Evolutionary conservation across 2,888 invertebrate genomes (phyloP), one percentile per base, ranked within the genome.

Genomic region (Drosophila fulvimacula): DNA sequence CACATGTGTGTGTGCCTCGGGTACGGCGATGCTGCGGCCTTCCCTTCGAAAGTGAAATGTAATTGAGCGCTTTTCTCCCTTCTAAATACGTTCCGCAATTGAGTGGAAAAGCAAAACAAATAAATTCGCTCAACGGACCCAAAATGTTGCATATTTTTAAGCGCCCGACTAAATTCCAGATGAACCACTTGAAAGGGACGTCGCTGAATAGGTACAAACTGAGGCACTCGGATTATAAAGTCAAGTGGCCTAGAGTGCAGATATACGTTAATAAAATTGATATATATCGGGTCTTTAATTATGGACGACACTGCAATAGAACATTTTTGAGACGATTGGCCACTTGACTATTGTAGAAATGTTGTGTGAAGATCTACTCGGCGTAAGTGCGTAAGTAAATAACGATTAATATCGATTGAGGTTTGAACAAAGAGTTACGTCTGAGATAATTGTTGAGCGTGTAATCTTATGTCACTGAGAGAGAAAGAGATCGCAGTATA

Each of bases 21-120:
- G 15, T 15, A n/a, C n/a, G 5, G 36, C 52, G 52, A 36, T 63
- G 52, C 49, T 51, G 79, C 67, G 73, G 76, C 78, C 85, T 85
- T 81, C 85, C 82, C 86, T 85, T 83, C 79, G 81, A 85, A 88
- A 85, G 88, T 82, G 77, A 85, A 88, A 85, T 85, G 83, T 76
- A 84, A 74, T 84, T 87, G 84, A 84, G 87, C 56, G 70, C 24
- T 21, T n/a, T 24, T 51, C 36, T 21, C 49, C 21, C 44, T 84
- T 78, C 76, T 73, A 76, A 78, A 87, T 80, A 49, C 61, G 69
- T 78, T 68, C 79, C 32, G 56, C 57, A 62, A 60, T 77, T 83
- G 83, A 83, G 82, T 81, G 53, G 19, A 66, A 67, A 62, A 17
- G 17, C 10, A 41, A 56, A 36, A 24, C 36, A 61, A 57, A 51